phyloP scores from a whole-genome alignment of 2,888 invertebrate genomes.

The Ceraclea dissimilis region DNA sequence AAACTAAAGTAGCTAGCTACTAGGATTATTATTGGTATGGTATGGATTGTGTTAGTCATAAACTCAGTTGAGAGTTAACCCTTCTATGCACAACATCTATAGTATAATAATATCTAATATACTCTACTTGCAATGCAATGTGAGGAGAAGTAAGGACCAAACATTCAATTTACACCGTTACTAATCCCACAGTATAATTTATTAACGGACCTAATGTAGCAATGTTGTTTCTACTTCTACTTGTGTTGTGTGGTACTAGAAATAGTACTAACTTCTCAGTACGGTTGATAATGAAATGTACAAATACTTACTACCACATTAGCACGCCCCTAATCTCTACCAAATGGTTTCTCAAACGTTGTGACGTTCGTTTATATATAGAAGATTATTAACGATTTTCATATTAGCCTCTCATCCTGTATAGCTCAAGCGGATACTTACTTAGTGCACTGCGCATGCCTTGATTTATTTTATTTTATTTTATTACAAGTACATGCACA shows the following conservation, averaged over 20 bases:
- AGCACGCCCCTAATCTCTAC: neutral
- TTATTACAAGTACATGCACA: no score
- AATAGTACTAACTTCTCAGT: neutral
- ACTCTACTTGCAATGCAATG: neutral
- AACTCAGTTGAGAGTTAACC: neutral
- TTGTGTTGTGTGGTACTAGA: no score
- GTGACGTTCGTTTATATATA: no score
- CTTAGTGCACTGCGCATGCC: no score
- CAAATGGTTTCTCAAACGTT: neutral
- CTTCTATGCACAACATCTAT: neutral
- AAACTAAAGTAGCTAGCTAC: no score
- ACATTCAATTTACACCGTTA: slow-evolving; percentile 25
- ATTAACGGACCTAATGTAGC: slow-evolving; percentile 26
- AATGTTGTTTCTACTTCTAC: slow-evolving; percentile 8
- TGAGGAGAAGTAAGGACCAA: slow-evolving; percentile 17
- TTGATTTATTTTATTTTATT: no score
- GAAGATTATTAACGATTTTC: no score
- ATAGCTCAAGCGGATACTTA: no score
- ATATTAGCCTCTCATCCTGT: no score
- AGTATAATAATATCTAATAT: neutral
- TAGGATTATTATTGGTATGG: no score
- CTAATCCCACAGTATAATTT: slow-evolving; percentile 25
- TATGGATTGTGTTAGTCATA: no score
- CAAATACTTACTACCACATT: slow-evolving; percentile 5
- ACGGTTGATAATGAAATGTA: neutral